Percentiles rank a stretch among this genome's conserved stretches.
These are phyloP conservation scores for Chitala chitala DNA, from an alignment of 2,113 vertebrate species.

Conservation along the genomic window DNA sequence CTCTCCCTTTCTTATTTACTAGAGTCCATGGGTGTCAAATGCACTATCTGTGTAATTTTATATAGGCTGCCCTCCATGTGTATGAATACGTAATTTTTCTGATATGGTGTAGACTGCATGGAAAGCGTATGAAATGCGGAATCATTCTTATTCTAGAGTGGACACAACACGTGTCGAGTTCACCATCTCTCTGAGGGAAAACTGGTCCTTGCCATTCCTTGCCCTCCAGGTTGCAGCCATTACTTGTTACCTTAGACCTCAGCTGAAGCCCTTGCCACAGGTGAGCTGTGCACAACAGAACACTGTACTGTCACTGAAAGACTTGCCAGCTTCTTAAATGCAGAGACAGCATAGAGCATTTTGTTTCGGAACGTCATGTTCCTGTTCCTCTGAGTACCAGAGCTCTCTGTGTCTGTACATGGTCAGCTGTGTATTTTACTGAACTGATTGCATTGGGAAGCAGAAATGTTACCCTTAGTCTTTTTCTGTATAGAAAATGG, in stretches of 20 bases:
- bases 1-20: too few species aligned
- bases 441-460: too few species aligned
- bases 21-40: too few species aligned
- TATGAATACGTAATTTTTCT: too few species aligned
- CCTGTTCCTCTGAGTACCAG: too few species aligned
- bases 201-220: slow-evolving; percentile 94
- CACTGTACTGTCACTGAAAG: neutral
- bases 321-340: slow-evolving; percentile 15
- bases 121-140: neutral
- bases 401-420: too few species aligned
- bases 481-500: too few species aligned
- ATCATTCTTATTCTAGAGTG: too few species aligned
- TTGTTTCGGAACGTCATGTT: neutral
- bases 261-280: slow-evolving; percentile 69
- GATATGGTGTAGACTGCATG: neutral
- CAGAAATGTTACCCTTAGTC: too few species aligned
- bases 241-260: slow-evolving; percentile 77
- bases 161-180: slow-evolving; percentile 95
- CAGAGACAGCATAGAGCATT: neutral
- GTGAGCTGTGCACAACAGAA: slow-evolving; percentile 51
- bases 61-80: too few species aligned
- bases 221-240: slow-evolving; percentile 83
- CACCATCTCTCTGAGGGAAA: slow-evolving; percentile 92
- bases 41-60: too few species aligned
- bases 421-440: too few species aligned